Evolutionary conservation across 2,888 invertebrate species (phyloP).

Genomic region (Cheilosia urbana): DNA sequence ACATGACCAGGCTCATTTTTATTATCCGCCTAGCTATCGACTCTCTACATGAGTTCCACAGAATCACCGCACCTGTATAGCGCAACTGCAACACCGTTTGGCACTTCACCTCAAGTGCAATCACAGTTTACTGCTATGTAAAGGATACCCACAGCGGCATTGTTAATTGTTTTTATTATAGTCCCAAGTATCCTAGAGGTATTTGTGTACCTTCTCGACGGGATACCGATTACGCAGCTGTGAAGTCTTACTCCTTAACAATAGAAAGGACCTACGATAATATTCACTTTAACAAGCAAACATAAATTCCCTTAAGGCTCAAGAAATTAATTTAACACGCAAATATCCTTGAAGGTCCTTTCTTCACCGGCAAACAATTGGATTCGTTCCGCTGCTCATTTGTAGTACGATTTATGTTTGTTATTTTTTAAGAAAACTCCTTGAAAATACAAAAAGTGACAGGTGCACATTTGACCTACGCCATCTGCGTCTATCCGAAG

Average conservation of each 20-base stretch:
- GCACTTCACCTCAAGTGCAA: constrained; percentile 2
- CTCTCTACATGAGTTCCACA: neutral
- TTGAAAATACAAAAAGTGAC: neutral
- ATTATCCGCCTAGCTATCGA: neutral
- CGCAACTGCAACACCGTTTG: neutral
- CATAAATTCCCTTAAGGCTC: neutral
- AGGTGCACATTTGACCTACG: neutral
- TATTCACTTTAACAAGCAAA: neutral
- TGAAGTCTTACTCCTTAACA: neutral
- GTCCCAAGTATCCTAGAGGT: neutral
- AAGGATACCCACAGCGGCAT: neutral
- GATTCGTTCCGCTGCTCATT: neutral
- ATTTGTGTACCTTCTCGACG: neutral
- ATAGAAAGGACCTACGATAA: neutral
- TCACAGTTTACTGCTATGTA: neutral
- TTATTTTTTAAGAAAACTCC: neutral
- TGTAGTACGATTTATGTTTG: neutral
- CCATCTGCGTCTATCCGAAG: too few relatives aligned
- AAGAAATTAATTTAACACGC: neutral
- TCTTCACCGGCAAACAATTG: neutral
- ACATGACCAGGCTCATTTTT: neutral
- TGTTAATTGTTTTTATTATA: neutral
- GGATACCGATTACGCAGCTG: neutral
- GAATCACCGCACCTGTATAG: neutral
- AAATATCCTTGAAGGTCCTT: neutral